Evolutionary conservation across 2,113 vertebrate species (phyloP).

Genomic region (Thamnophis sirtalis): DNA sequence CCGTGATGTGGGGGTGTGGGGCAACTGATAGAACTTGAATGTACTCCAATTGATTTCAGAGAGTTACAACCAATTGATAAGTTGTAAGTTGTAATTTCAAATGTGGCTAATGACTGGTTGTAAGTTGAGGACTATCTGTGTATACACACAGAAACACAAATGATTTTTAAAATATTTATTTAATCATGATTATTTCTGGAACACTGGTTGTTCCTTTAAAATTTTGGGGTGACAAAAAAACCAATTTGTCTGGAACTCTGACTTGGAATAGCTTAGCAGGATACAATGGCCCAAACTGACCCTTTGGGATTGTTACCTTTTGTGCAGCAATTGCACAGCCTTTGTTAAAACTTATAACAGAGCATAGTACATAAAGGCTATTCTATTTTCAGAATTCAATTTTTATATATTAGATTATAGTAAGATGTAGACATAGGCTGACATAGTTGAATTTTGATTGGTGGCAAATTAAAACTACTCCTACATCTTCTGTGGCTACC

Average conservation of each 20-base stretch:
- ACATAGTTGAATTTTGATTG: background rate
- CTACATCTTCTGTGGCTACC: background rate
- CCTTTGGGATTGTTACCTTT: background rate
- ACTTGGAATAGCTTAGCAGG: background rate
- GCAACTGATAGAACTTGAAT: background rate
- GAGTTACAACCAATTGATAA: no score
- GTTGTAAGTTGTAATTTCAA: background rate
- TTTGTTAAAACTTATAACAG: background rate
- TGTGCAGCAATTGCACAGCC: background rate
- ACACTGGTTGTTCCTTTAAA: constrained; percentile 5
- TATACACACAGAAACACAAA: background rate
- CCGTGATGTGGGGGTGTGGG: accelerated
- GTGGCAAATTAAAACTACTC: background rate
- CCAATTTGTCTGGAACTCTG: background rate
- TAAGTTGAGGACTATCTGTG: background rate
- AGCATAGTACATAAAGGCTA: constrained; percentile 24
- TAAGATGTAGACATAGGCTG: constrained; percentile 1
- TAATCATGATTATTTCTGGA: constrained; percentile 17
- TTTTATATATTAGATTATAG: constrained; percentile 31
- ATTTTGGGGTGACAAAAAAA: background rate
- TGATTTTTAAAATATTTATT: background rate
- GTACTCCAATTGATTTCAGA: no score
- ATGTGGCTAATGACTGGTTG: background rate
- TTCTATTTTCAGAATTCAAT: constrained; percentile 40
- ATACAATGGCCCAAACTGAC: background rate